Conservation (phyloP, 2,888 invertebrate genomes). For the Monochamus alternatus region DNA sequence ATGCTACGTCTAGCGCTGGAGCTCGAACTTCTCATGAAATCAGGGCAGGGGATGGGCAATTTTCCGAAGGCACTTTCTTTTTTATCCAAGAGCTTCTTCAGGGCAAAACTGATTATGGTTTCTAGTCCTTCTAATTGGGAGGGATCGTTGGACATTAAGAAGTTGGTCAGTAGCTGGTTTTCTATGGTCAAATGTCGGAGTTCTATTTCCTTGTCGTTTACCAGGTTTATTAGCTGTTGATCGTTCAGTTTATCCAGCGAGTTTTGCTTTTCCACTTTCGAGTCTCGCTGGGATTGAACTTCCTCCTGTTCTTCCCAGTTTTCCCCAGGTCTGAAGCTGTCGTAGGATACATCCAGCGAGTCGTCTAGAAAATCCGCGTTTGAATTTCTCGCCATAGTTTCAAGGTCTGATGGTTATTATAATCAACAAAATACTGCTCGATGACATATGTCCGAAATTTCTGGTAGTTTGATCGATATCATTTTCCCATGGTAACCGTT, state of each 20-base stretch:
- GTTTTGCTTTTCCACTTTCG: conserved; percentile 12
- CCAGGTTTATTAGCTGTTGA: conserved; percentile 50
- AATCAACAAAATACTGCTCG: conserved; percentile 7
- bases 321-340: not conserved
- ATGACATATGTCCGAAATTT: conserved; percentile 11
- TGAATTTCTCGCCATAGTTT: not conserved
- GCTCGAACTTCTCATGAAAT: not conserved
- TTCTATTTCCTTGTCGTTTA: conserved; percentile 49
- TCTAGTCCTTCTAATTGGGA: conserved; percentile 50
- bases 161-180: conserved; percentile 53
- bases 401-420: not conserved
- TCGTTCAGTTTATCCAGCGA: conserved; percentile 53
- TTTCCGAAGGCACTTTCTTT: not conserved
- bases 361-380: not conserved
- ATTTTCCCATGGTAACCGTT: conserved; percentile 12
- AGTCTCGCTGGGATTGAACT: not conserved
- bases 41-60: not conserved
- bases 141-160: conserved; percentile 53
- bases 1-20: conserved; percentile 31
- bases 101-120: conserved; percentile 34
- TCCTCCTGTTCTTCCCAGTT: not conserved
- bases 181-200: conserved; percentile 50
- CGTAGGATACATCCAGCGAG: too few relatives aligned
- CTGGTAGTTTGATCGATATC: conserved; percentile 14
- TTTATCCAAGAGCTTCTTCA: not conserved